Evolutionary conservation across 2,797 vertebrate species (phyloP).

Genomic region (Sebastes elongatus): DNA sequence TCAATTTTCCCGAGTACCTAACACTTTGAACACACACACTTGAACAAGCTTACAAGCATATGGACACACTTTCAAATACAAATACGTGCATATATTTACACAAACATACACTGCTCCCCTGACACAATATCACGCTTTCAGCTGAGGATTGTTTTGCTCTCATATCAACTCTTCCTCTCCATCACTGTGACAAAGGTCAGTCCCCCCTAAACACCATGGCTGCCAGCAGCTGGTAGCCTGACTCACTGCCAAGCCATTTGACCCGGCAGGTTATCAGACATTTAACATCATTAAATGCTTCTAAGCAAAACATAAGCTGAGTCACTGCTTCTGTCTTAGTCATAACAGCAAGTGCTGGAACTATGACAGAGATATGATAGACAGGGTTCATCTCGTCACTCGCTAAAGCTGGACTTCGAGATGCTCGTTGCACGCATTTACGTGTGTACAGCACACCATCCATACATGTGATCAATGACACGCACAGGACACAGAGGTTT

Average conservation of each 20-base stretch:
- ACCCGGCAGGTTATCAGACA: conserved; percentile 41
- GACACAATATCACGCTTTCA: conserved; percentile 30
- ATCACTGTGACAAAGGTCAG: conserved; percentile 61
- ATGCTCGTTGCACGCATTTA: background rate
- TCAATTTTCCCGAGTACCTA: background rate
- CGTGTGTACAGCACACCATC: background rate
- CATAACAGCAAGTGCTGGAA: conserved; percentile 16
- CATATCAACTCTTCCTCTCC: conserved; percentile 35
- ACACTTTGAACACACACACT: background rate
- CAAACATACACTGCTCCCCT: background rate
- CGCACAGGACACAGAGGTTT: background rate
- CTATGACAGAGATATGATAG: background rate
- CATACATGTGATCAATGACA: background rate
- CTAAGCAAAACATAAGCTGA: conserved; percentile 43
- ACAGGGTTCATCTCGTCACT: background rate
- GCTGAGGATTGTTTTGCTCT: conserved; percentile 42
- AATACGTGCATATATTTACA: background rate
- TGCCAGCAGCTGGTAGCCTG: conserved; percentile 61
- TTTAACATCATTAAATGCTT: conserved; percentile 36
- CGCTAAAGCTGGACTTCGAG: background rate
- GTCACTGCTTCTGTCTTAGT: conserved; percentile 26
- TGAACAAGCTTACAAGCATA: background rate
- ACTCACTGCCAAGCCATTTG: conserved; percentile 57
- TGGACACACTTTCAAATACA: background rate
- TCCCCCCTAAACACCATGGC: conserved; percentile 55